These are phyloP conservation scores for Drosophila yooni DNA, from an alignment of 2,888 invertebrate genomes.

Conservation along the genomic window DNA sequence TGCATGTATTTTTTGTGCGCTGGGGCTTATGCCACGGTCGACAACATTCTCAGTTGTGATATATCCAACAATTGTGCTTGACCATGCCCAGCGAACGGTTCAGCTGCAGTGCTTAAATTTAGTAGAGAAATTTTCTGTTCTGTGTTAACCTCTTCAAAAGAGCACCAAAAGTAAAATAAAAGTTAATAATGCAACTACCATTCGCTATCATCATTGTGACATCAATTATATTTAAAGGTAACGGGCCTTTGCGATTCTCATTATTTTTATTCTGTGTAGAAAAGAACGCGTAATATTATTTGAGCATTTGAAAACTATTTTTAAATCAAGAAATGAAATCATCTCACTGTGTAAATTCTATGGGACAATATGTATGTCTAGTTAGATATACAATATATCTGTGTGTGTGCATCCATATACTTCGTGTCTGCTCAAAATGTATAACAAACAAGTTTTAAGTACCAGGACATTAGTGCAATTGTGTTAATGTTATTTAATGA, in stretches of 20 bases:
- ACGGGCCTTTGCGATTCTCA: neutral
- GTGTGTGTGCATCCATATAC: slow-evolving; percentile 23
- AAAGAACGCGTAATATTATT: slow-evolving; percentile 7
- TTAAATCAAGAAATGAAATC: slow-evolving; percentile 73
- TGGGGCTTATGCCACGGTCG: slow-evolving; percentile 33
- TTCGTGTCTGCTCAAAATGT: neutral
- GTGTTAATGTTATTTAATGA: neutral
- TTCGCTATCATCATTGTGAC: slow-evolving; percentile 48
- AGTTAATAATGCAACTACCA: slow-evolving; percentile 50
- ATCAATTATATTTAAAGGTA: slow-evolving; percentile 48
- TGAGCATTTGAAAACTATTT: slow-evolving; percentile 60
- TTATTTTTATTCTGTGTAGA: neutral
- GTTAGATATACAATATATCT: slow-evolving; percentile 14
- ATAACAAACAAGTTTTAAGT: neutral
- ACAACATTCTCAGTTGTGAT: slow-evolving; percentile 58
- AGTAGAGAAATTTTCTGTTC: slow-evolving; percentile 49
- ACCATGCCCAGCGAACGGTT: slow-evolving; percentile 61
- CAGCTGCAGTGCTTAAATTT: slow-evolving; percentile 29
- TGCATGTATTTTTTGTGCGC: neutral
- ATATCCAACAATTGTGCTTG: slow-evolving; percentile 59
- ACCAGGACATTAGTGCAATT: neutral
- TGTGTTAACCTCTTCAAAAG: slow-evolving; percentile 29
- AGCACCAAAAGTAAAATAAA: slow-evolving; percentile 22
- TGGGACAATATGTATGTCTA: slow-evolving; percentile 4
- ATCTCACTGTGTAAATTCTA: slow-evolving; percentile 55